A percentile compares a stretch with the other conserved stretches of the same genome.
Evolutionary conservation across 2,113 vertebrate species (phyloP).

Genomic region (Psittacara wagleri): DNA sequence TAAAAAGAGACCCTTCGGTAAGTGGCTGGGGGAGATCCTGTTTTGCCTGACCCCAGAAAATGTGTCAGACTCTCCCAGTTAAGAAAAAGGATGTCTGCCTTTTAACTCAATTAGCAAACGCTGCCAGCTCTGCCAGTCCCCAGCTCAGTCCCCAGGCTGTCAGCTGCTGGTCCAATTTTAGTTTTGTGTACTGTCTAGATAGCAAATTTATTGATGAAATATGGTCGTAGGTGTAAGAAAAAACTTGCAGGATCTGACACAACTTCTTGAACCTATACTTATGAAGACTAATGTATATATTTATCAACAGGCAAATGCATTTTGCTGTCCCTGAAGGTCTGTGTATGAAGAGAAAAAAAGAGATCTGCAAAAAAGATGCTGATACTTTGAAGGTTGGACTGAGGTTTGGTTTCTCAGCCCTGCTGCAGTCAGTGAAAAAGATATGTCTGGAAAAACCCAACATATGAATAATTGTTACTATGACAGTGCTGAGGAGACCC

Average conservation of each 20-base stretch:
- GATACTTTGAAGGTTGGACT: not conserved
- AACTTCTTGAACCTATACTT: conserved; percentile 14
- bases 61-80: not conserved
- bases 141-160: conserved; percentile 49
- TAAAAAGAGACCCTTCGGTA: not conserved
- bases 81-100: not conserved
- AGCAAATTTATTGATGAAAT: conserved; percentile 59
- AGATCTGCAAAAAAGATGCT: not conserved
- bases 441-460: not conserved
- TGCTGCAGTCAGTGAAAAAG: not conserved
- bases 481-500: not conserved
- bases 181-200: conserved; percentile 44
- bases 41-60: not conserved
- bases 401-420: not conserved
- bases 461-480: not conserved
- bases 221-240: conserved; percentile 52
- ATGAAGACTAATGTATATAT: not conserved
- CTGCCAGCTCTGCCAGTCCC: conserved; percentile 40
- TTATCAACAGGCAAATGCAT: not conserved
- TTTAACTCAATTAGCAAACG: conserved; percentile 16
- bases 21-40: not conserved
- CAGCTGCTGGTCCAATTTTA: conserved; percentile 57
- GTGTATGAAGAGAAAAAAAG: not conserved
- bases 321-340: not conserved
- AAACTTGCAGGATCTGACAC: not conserved